Percentiles rank a stretch among this genome's conserved stretches.
Evolutionary conservation across 1,140 invertebrate species (phyloP).

Genomic region (Zaprionus kolodkinae): DNA sequence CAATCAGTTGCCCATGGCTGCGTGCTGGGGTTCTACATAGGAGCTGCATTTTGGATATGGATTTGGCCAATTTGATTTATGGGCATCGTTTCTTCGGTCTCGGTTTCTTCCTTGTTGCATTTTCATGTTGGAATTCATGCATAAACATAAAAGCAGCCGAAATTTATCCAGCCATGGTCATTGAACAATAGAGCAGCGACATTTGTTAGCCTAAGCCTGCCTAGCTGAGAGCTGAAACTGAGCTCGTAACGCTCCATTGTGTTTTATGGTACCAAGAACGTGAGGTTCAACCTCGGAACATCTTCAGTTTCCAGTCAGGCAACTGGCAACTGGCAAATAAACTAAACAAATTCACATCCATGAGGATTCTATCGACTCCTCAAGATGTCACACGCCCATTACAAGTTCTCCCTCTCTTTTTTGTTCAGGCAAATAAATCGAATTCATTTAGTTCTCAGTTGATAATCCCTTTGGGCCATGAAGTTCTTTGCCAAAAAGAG

Average conservation of each 20-base stretch:
- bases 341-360: slow-evolving; percentile 31
- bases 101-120: slow-evolving; percentile 70
- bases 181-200: slow-evolving; percentile 70
- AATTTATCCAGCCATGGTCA: slow-evolving; percentile 58
- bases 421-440: slow-evolving; percentile 42
- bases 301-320: slow-evolving; percentile 47
- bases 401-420: neutral
- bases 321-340: slow-evolving; percentile 19
- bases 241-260: slow-evolving; percentile 69
- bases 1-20: slow-evolving; percentile 80
- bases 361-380: slow-evolving; percentile 26
- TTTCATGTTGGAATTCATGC: slow-evolving; percentile 81
- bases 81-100: slow-evolving; percentile 33
- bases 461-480: slow-evolving; percentile 30
- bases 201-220: slow-evolving; percentile 27
- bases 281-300: slow-evolving; percentile 68
- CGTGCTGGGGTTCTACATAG: slow-evolving; percentile 57
- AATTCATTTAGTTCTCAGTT: slow-evolving; percentile 52
- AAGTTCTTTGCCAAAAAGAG: slow-evolving; percentile 31
- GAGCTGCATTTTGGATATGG: slow-evolving; percentile 26
- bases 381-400: slow-evolving; percentile 53
- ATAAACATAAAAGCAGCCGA: slow-evolving; percentile 81
- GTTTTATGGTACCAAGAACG: slow-evolving; percentile 75
- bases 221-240: neutral
- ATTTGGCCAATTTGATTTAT: slow-evolving; percentile 74